phyloP scores from a whole-genome alignment of 2,797 vertebrate species.

The Capromys pilorides region DNA sequence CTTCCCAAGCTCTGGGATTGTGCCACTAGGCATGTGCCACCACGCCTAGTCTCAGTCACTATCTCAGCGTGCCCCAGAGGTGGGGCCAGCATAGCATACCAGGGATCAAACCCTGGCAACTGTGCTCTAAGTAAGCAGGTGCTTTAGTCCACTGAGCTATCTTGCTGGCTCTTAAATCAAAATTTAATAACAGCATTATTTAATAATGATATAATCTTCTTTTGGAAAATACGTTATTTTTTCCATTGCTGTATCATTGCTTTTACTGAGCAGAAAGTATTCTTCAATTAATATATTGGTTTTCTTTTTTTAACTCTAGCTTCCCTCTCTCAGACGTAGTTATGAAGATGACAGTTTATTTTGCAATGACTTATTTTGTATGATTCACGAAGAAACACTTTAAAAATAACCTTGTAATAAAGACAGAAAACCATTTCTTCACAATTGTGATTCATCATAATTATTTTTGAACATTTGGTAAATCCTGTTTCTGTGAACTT shows the following conservation, averaged over 20 bases:
- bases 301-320: slow-evolving; percentile 61
- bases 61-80: too few species aligned
- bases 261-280: slow-evolving; percentile 78
- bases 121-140: too few species aligned
- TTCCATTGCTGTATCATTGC: slow-evolving; percentile 64
- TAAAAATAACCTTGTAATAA: slow-evolving; percentile 82
- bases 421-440: slow-evolving; percentile 77
- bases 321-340: slow-evolving; percentile 70
- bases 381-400: slow-evolving; percentile 85
- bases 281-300: slow-evolving; percentile 73
- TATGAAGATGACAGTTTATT: slow-evolving; percentile 75
- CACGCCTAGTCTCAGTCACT: too few species aligned
- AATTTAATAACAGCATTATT: slow-evolving; percentile 18
- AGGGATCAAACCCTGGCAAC: too few species aligned
- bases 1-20: too few species aligned
- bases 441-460: slow-evolving; percentile 77
- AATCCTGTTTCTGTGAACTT: slow-evolving; percentile 73
- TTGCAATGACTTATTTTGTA: slow-evolving; percentile 80
- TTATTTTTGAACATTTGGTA: slow-evolving; percentile 80
- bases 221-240: slow-evolving; percentile 64
- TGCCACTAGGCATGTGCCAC: too few species aligned
- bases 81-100: too few species aligned
- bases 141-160: too few species aligned
- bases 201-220: slow-evolving; percentile 63
- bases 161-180: slow-evolving; percentile 28